phyloP scores from a whole-genome alignment of 2,888 invertebrate genomes.

The Ischnura elegans region DNA sequence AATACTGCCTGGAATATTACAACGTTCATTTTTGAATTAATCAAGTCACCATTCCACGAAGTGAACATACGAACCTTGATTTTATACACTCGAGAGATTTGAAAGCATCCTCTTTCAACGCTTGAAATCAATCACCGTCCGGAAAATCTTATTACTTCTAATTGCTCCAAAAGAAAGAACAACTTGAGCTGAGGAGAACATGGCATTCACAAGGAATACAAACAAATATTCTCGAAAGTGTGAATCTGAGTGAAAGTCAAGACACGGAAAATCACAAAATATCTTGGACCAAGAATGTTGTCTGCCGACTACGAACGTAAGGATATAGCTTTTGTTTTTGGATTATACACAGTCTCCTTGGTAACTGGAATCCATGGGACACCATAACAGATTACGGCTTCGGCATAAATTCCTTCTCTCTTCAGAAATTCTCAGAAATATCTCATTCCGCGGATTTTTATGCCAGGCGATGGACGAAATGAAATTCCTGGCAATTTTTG shows the following conservation, averaged over 20 bases:
- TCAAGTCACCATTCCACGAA: too few species aligned
- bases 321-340: not conserved
- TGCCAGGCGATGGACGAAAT: too few species aligned
- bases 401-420: not conserved
- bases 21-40: too few species aligned
- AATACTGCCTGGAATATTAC: too few species aligned
- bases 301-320: not conserved
- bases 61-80: too few species aligned
- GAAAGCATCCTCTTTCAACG: too few species aligned
- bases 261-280: not conserved
- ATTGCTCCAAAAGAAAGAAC: not conserved
- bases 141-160: not conserved
- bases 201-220: not conserved
- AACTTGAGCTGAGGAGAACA: not conserved
- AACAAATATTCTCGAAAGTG: too few species aligned
- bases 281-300: not conserved
- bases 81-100: too few species aligned
- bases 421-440: not conserved
- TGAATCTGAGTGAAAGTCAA: not conserved
- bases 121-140: too few species aligned
- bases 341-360: not conserved
- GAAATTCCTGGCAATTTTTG: too few species aligned
- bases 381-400: not conserved
- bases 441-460: not conserved
- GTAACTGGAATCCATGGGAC: not conserved